These are phyloP conservation scores for Tubulanus polymorphus DNA, from an alignment of 2,888 invertebrate genomes.

Conservation along the genomic window DNA sequence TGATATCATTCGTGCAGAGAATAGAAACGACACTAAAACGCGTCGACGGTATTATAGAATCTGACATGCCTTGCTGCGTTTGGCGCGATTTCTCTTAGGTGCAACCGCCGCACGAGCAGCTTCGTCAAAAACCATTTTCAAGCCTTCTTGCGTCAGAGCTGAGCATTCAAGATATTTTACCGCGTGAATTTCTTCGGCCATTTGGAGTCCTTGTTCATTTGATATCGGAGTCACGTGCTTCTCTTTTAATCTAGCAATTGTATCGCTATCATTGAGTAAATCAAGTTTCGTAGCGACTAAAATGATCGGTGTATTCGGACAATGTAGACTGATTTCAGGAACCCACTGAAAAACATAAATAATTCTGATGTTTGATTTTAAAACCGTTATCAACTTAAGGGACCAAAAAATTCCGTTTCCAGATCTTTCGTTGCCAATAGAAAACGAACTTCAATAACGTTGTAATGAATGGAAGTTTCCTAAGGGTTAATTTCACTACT, in stretches of 20 bases:
- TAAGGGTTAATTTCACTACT: too few species aligned
- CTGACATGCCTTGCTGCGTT: slow-evolving; percentile 74
- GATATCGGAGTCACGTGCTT: slow-evolving; percentile 96
- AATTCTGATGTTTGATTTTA: too few species aligned
- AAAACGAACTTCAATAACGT: too few species aligned
- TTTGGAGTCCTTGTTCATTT: slow-evolving; percentile 90
- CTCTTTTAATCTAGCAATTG: slow-evolving; percentile 90
- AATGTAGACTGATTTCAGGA: slow-evolving; percentile 98
- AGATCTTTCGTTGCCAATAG: too few species aligned
- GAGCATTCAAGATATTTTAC: slow-evolving; percentile 98
- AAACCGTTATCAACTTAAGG: too few species aligned
- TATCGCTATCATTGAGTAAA: slow-evolving; percentile 90
- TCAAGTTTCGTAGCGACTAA: slow-evolving; percentile 96
- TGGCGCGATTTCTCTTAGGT: slow-evolving; percentile 87
- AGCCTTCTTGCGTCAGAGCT: slow-evolving; percentile 93
- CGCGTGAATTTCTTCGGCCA: slow-evolving; percentile 59
- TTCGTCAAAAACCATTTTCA: slow-evolving; percentile 99
- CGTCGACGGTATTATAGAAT: too few species aligned
- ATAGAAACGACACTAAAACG: too few species aligned
- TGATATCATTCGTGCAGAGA: too few species aligned
- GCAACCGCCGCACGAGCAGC: slow-evolving; percentile 92
- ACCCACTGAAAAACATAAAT: slow-evolving; percentile 82
- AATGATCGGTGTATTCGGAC: slow-evolving; percentile 97
- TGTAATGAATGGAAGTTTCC: too few species aligned
- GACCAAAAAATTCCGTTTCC: too few species aligned